Evolutionary conservation across 2,797 vertebrate genomes (phyloP), one percentile per base, ranked within the genome.

Genomic region (Muraenolepis orangiensis): DNA sequence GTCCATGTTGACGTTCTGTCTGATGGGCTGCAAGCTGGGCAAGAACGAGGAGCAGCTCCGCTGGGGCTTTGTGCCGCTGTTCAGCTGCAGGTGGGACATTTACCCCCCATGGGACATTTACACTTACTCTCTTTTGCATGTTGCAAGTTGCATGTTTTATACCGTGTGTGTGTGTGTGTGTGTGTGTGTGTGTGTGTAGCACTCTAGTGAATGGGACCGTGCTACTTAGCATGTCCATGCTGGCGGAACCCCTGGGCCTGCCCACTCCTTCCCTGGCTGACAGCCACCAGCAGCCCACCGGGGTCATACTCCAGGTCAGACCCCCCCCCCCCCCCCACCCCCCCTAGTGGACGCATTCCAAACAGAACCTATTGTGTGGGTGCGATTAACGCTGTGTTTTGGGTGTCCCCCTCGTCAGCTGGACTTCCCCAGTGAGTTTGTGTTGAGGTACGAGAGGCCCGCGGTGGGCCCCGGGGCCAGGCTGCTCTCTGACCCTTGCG

Each of bases 1-100:
- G 72, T 79, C 78, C 81, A 91, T 94, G 89, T 26, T 93, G 80
- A 92, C 82, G 0, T 90, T 94, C 76, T 77, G 74, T 26, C 87
- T 94, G 6, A 82, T 85, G 75, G 92, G 90, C 70, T 84, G 85
- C 4, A 94, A 90, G 77, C 87, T 84, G 78, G 90, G 90, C 5
- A 93, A 82, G 81, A 75, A 0, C 36, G 74, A 83, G 0, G 92
- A 93, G 74, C 75, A 87, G 1, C 29, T 94, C 40, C 74, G 83
- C 30, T 94, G 93, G 93, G 91, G 3, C 92, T 6, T 86, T 91
- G 0, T 93, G 0, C 91, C 93, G 34, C 85, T 94, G 3, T 93
- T 86, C 81, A 89, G 57, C 7, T 23, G 88, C 75, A 82, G 74
- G 93, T 94, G n/a, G n/a, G n/a, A n/a, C n/a, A n/a, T n/a, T n/a